These are phyloP conservation scores for Centroberyx gerrardi DNA, from an alignment of 2,797 vertebrate species.

Conservation along the genomic window DNA sequence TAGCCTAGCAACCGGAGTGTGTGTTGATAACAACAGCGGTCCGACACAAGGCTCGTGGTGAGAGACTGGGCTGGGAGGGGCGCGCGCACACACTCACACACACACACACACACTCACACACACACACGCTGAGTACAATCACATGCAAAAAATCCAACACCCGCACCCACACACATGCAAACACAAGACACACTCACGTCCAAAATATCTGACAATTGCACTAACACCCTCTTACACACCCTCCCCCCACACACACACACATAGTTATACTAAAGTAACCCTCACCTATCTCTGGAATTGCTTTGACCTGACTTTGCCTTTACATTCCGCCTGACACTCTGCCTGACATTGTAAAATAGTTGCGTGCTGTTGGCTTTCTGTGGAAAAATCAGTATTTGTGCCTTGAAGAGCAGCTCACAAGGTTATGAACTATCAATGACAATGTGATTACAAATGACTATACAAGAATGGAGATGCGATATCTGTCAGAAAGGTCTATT, in stretches of 20 bases:
- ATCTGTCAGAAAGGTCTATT: neutral
- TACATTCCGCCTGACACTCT: too few species aligned
- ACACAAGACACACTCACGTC: slow-evolving; percentile 24
- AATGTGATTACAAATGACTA: neutral
- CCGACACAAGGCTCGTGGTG: slow-evolving; percentile 58
- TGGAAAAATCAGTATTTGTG: too few species aligned
- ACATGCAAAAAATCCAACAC: slow-evolving; percentile 28
- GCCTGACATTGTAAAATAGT: too few species aligned
- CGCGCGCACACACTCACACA: slow-evolving; percentile 12
- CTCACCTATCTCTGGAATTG: neutral
- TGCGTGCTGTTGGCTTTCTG: too few species aligned
- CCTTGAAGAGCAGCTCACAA: too few species aligned
- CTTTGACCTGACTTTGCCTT: neutral
- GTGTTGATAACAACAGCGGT: slow-evolving; percentile 81
- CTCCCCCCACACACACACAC: slow-evolving; percentile 5
- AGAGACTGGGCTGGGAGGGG: slow-evolving; percentile 52
- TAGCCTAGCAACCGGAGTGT: slow-evolving; percentile 75
- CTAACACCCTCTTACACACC: neutral
- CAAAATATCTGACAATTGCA: slow-evolving; percentile 42
- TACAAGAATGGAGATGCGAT: neutral
- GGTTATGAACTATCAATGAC: neutral
- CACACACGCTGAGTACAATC: slow-evolving; percentile 31
- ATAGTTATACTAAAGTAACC: neutral
- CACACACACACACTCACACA: slow-evolving; percentile 7
- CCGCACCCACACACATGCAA: slow-evolving; percentile 24